Conservation (phyloP, 2,888 invertebrate genomes). For the Chymomyza procnemis region DNA sequence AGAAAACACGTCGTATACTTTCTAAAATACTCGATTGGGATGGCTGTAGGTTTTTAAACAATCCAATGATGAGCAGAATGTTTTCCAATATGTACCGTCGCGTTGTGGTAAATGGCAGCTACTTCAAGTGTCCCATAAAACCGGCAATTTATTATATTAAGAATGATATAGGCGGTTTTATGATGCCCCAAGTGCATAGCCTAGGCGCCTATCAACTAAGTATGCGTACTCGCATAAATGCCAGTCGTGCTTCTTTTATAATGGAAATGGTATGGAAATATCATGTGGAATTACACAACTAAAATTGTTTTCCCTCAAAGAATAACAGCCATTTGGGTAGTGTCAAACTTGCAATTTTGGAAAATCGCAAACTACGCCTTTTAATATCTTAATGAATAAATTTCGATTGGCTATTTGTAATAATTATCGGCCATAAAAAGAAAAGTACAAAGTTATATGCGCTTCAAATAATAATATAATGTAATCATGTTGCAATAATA, state of each 20-base stretch:
- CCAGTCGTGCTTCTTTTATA: background rate
- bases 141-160: constrained; percentile 34
- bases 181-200: constrained; percentile 35
- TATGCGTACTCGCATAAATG: background rate
- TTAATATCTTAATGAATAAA: too few species aligned
- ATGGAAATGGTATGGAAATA: constrained; percentile 32
- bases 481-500: too few species aligned
- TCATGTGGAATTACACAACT: background rate
- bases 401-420: too few species aligned
- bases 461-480: too few species aligned
- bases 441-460: too few species aligned
- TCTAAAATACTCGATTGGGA: constrained; percentile 29
- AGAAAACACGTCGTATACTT: constrained; percentile 3
- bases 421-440: too few species aligned
- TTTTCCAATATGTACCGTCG: constrained; percentile 27
- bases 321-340: too few species aligned
- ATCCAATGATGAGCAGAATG: constrained; percentile 31
- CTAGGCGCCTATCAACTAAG: constrained; percentile 27
- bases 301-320: too few species aligned
- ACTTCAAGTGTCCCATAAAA: constrained; percentile 34
- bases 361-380: too few species aligned
- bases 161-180: constrained; percentile 3
- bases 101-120: constrained; percentile 38
- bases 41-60: constrained; percentile 39
- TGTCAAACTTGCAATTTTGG: too few species aligned